Base-by-base conservation (phyloP, 2,797 vertebrate genomes). In the Spinibarbus caldwelli region DNA sequence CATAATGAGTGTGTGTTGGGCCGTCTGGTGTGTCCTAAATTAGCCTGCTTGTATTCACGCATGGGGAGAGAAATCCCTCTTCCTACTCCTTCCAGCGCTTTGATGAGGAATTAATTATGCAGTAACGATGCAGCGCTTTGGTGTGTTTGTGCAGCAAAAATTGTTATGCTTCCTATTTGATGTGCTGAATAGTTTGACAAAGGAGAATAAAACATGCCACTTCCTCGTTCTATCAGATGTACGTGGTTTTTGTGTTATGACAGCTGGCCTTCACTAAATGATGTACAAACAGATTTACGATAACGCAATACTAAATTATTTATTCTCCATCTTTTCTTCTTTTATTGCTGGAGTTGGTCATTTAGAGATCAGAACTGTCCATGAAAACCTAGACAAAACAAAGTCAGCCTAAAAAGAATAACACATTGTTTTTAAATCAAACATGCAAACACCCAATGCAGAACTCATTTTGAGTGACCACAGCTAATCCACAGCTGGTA, bases 91-190 rank as follows among this genome's bases (percentile, higher is more conserved):
- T 82, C 78, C 73, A 80, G 77, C 31, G 10, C 88, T 90, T 90
- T 90, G 84, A 90, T 87, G 86, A 83, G 72, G 38, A 85, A 87
- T 84, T 86, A 89, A 89, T 89, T 83, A 89, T 84, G 82, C 29
- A 64, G 78, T 84, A 83, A 87, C 62, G 84, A 81, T 76, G 72
- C 72, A 62, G 36, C 17, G 79, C 85, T 66, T 84, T 62, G 36
- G 21, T 73, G 52, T 64, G 15, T 23, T 43, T 47, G 45, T 82
- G 75, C 81, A 80, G 75, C 68, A 47, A 81, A 54, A 57, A 71
- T 2, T 45, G 59, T 62, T 57, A 70, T 71, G 68, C 70, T 83
- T 76, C 38, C 57, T 59, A 59, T 86, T 80, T 84, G 76, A 85
- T 85, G 52, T 86, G 59, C 78, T 81, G 43, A 86, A 86, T 80